A percentile compares a stretch with the other conserved stretches of the same genome.
Evolutionary conservation across 2,113 vertebrate species (phyloP).

Genomic region (Podarcis cretensis): DNA sequence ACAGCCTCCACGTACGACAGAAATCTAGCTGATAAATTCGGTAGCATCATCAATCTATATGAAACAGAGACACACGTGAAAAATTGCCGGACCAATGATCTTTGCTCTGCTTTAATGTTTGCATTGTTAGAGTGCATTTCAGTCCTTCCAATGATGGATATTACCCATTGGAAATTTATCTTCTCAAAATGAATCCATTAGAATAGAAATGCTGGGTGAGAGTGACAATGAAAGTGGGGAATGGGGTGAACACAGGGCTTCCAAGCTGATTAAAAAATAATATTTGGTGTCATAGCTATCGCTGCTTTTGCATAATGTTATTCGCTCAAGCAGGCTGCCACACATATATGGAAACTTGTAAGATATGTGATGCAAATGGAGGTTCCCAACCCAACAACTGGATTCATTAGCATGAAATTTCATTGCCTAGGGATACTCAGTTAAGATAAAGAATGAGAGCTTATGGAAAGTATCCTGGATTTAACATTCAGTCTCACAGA

Average conservation of each 20-base stretch:
- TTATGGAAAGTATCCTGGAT: neutral
- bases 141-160: constrained; percentile 46
- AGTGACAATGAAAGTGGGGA: neutral
- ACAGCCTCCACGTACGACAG: constrained; percentile 50
- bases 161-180: constrained; percentile 49
- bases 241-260: neutral
- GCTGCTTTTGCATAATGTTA: neutral
- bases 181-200: constrained; percentile 35
- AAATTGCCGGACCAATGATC: constrained; percentile 48
- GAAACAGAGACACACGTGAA: constrained; percentile 55
- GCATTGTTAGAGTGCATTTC: constrained; percentile 55
- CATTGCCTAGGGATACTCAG: neutral
- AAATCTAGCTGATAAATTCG: constrained; percentile 56
- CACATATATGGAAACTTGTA: neutral
- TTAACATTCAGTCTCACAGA: neutral
- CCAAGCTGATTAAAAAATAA: constrained; percentile 15
- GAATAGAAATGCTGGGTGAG: neutral
- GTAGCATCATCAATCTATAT: constrained; percentile 45
- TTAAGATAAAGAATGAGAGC: neutral
- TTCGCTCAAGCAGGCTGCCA: neutral
- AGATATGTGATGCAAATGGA: neutral
- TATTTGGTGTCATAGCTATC: neutral
- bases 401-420: constrained; percentile 1
- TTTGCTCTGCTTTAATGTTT: constrained; percentile 50
- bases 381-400: neutral